Conservation (phyloP, 1,140 invertebrate genomes). For the Protaetia brevitarsis region DNA sequence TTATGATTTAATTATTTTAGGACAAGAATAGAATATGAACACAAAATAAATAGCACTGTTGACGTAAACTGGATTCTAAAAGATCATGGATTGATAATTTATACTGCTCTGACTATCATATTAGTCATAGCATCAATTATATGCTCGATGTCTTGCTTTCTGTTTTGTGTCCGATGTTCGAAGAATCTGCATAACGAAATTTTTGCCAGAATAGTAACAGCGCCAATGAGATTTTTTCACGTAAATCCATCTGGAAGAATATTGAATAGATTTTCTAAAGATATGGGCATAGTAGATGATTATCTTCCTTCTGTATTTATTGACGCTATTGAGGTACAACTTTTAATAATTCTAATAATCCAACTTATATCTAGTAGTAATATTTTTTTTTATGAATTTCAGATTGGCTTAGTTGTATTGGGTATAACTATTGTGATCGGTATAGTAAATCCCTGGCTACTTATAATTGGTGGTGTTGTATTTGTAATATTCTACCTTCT, state of each 20-base stretch:
- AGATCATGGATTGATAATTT: slow-evolving; percentile 12
- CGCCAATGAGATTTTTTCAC: slow-evolving; percentile 59
- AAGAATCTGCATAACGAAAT: slow-evolving; percentile 63
- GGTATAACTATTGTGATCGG: slow-evolving; percentile 50
- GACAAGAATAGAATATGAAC: not conserved
- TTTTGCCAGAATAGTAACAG: slow-evolving; percentile 57
- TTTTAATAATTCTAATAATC: not conserved
- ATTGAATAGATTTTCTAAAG: slow-evolving; percentile 54
- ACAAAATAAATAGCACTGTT: not conserved
- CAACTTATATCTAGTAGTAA: no score
- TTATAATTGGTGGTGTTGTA: slow-evolving; percentile 58
- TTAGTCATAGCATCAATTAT: not conserved
- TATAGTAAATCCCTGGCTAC: slow-evolving; percentile 59
- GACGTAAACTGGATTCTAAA: not conserved
- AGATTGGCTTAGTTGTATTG: slow-evolving; percentile 15
- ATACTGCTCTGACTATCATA: not conserved
- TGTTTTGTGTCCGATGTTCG: slow-evolving; percentile 49
- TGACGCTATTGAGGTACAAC: slow-evolving; percentile 11
- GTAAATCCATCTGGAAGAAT: slow-evolving; percentile 53
- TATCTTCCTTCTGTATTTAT: slow-evolving; percentile 26
- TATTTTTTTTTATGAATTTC: slow-evolving; percentile 7
- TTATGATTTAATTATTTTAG: not conserved
- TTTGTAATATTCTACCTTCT: slow-evolving; percentile 61
- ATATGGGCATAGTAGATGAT: slow-evolving; percentile 47
- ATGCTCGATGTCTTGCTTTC: slow-evolving; percentile 21